Base-by-base conservation (phyloP, 1,140 invertebrate genomes). In the Formica exsecta region DNA sequence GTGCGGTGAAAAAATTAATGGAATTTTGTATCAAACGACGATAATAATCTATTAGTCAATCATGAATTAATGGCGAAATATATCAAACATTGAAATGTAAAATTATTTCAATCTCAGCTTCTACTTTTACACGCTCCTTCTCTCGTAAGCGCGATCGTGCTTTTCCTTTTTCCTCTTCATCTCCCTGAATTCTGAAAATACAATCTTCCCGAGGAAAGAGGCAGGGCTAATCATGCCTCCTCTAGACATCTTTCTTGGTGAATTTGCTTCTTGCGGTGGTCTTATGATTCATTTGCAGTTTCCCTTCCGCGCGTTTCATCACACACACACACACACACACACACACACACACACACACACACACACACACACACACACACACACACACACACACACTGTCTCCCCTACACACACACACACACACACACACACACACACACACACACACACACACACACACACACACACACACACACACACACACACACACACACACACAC, bases 211-310 rank as follows among this genome's bases (percentile, higher is more conserved):
- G 38, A 25, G 13, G 6, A 80, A 29, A 70, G 36, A 54, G 25
- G 36, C 22, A 32, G 64, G 44, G 36, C 22, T 57, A 80, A 80
- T 80, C 36, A 57, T 32, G n/a, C 44, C 19, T 80, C 22, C 48
- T 44, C 13, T 16, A 48, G 38, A 16, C 29, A 32, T 44, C 13
- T 48, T 79, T 1, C 16, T 66, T 32, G 51, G 13, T 38, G 16
- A 59, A 65, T 77, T 65, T 9, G 16, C 22, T n/a, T 29, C 3
- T 9, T 41, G 38, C 36, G 5, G 36, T 36, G 16, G 22, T 70
- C 66, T 80, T 70, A 70, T 70, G 36, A 80, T 80, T 70, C 64
- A 80, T 80, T 80, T 70, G 62, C 48, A 57, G n/a, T 59, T 51
- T 80, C 16, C 36, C 13, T 22, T 38, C 22, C 16, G 32, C 54